Evolutionary conservation across 2,888 invertebrate genomes (phyloP).

Genomic region (Laothoe populi): DNA sequence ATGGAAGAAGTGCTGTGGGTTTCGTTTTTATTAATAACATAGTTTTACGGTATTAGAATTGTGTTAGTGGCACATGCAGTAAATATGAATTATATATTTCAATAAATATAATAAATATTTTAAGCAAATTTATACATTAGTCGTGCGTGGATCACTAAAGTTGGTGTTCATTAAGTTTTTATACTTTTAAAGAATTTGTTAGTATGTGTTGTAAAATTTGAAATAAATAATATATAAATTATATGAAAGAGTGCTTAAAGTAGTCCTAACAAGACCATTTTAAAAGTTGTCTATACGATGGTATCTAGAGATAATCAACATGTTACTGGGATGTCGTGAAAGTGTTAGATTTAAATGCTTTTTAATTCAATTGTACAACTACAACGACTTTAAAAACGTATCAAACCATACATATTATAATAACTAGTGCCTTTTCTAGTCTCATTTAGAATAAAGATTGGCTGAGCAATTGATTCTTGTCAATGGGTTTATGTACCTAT

Average conservation of each 20-base stretch:
- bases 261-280: slow-evolving; percentile 1
- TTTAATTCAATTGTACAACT: slow-evolving; percentile 26
- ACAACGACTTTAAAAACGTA: slow-evolving; percentile 64
- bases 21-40: neutral
- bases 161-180: no score
- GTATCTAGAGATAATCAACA: neutral
- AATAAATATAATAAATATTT: no score
- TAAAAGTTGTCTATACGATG: neutral
- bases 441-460: slow-evolving; percentile 56
- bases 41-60: neutral
- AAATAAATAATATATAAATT: neutral
- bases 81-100: neutral
- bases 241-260: neutral
- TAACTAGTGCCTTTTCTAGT: slow-evolving; percentile 73
- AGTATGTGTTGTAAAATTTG: neutral
- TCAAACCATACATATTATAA: slow-evolving; percentile 54
- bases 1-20: neutral
- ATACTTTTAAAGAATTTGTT: neutral
- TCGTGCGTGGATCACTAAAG: no score
- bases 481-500: slow-evolving; percentile 21
- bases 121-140: no score
- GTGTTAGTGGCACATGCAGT: neutral
- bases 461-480: slow-evolving; percentile 39
- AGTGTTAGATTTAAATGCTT: slow-evolving; percentile 23
- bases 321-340: slow-evolving; percentile 7